phyloP scores from a whole-genome alignment of 30 jellyfish, hydroid and myxozoan species.

The Calvadosia cruxmelitensis region DNA sequence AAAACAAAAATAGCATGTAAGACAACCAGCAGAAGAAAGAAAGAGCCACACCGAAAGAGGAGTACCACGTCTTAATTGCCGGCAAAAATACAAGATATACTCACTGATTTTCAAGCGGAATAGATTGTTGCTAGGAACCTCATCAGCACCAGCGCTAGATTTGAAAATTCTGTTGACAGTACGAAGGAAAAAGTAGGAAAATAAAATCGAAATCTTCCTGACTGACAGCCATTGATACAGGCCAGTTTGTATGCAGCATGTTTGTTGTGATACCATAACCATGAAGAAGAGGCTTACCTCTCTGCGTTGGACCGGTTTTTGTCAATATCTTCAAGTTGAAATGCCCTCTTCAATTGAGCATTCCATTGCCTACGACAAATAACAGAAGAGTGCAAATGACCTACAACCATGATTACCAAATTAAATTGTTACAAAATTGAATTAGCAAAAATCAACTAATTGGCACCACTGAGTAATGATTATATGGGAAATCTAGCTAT shows the following conservation, averaged over 20 bases:
- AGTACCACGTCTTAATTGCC: no score
- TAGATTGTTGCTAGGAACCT: slow-evolving; percentile 16
- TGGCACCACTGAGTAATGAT: no score
- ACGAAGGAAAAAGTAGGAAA: no score
- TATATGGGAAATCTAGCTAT: no score
- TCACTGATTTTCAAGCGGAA: slow-evolving; percentile 22
- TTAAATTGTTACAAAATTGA: no score
- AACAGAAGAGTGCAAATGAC: no score
- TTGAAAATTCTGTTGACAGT: slow-evolving; percentile 62
- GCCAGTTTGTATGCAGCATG: neutral
- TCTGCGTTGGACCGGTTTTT: slow-evolving; percentile 55
- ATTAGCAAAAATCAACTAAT: no score
- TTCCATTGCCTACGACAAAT: slow-evolving; percentile 90
- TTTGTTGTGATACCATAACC: neutral
- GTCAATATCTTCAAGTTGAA: slow-evolving; percentile 78
- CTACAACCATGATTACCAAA: no score
- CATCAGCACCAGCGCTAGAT: slow-evolving; percentile 44
- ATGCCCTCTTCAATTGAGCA: slow-evolving; percentile 46
- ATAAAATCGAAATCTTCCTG: no score
- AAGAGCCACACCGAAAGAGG: no score
- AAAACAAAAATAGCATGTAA: neutral
- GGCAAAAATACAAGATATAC: neutral
- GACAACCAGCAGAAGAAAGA: neutral
- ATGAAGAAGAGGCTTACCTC: slow-evolving; percentile 22
- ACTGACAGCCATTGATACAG: no score